phyloP scores from a whole-genome alignment of 2,888 invertebrate genomes.

The Drosophila sordidula region DNA sequence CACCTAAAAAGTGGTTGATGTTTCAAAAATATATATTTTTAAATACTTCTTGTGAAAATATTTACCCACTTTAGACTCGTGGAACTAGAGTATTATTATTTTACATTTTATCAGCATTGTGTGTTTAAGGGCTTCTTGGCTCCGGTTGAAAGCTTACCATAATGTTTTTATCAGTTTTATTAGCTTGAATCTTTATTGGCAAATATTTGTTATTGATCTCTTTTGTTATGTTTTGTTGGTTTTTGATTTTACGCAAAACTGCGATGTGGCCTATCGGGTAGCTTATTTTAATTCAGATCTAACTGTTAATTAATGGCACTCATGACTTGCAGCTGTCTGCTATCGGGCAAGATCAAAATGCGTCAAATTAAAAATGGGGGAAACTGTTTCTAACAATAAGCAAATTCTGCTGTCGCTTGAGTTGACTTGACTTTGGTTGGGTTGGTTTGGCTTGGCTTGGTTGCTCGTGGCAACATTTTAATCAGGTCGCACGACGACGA shows the following conservation, averaged over 20 bases:
- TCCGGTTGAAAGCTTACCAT: background rate
- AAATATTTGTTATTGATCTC: background rate
- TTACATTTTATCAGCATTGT: background rate
- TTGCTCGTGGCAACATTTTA: conserved; percentile 60
- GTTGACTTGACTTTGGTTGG: background rate
- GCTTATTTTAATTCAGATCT: conserved; percentile 2
- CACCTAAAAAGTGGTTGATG: no score
- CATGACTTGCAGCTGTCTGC: conserved; percentile 5
- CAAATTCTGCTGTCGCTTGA: conserved; percentile 33
- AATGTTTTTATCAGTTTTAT: background rate
- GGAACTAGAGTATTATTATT: background rate
- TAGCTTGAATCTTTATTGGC: background rate
- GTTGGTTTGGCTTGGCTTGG: conserved; percentile 7
- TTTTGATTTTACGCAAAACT: background rate
- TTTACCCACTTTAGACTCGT: no score
- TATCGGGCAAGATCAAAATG: conserved; percentile 28
- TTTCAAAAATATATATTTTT: no score
- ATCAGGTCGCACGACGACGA: conserved; percentile 61
- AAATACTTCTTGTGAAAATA: no score
- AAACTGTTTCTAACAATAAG: conserved; percentile 32
- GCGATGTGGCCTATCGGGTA: background rate
- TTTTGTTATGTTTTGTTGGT: background rate
- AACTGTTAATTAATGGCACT: conserved; percentile 37
- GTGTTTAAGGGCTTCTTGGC: background rate
- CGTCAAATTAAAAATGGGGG: conserved; percentile 15